Conservation (phyloP, 2,888 invertebrate genomes). For the Agrypnus murinus region DNA sequence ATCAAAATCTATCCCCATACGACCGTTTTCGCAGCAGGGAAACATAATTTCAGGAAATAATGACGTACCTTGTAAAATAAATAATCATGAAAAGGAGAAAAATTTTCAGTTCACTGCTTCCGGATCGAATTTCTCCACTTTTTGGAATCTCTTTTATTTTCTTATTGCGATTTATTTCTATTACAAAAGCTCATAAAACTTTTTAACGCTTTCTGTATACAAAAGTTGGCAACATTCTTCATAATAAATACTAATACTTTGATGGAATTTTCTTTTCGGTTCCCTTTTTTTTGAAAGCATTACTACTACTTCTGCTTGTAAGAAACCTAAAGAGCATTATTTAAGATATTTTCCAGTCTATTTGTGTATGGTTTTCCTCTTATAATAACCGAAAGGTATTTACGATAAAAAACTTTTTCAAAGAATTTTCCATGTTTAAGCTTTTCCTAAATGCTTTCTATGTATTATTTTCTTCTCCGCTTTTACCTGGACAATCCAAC, state of each 20-base stretch:
- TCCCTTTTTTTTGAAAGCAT: background rate
- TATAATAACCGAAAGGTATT: too few species aligned
- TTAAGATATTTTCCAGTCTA: too few species aligned
- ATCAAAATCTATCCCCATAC: background rate
- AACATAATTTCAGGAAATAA: conserved; percentile 19
- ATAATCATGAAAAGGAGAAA: conserved; percentile 12
- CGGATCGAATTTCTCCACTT: conserved; percentile 24
- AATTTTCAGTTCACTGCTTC: conserved; percentile 22
- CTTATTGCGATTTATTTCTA: conserved; percentile 35
- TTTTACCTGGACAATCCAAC: too few species aligned
- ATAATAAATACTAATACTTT: conserved; percentile 38
- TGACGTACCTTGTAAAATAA: conserved; percentile 25
- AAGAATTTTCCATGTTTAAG: too few species aligned
- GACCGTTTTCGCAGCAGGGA: background rate
- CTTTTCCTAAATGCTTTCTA: too few species aligned
- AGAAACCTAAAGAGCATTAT: conserved; percentile 5
- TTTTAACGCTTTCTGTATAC: conserved; percentile 36
- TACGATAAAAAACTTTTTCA: too few species aligned
- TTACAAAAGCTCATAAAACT: conserved; percentile 38
- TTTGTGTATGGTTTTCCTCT: too few species aligned
- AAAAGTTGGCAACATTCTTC: conserved; percentile 33
- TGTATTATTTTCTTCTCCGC: too few species aligned
- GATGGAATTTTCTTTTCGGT: conserved; percentile 20
- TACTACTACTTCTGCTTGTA: background rate
- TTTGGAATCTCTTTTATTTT: conserved; percentile 15